Evolutionary conservation across 2,797 vertebrate species (phyloP).

Genomic region (Varecia variegata): DNA sequence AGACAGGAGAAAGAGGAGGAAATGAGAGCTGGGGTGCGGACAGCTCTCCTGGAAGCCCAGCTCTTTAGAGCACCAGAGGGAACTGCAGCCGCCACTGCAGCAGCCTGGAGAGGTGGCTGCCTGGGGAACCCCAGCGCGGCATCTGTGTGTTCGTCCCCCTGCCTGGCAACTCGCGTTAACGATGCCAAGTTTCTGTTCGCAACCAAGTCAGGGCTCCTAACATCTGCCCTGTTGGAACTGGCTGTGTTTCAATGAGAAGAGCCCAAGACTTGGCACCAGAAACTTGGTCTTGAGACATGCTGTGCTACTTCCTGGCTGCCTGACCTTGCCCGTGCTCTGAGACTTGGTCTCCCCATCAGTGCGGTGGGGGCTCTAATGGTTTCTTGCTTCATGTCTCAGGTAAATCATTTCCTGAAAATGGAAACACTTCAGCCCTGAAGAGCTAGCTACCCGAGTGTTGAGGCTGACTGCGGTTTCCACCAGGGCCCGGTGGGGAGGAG

Average conservation of each 20-base stretch:
- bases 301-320: neutral
- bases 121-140: neutral
- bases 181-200: neutral
- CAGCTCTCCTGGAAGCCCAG: neutral
- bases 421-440: neutral
- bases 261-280: neutral
- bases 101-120: neutral
- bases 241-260: neutral
- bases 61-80: neutral
- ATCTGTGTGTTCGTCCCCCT: neutral
- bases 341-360: neutral
- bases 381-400: neutral
- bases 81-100: constrained; percentile 44
- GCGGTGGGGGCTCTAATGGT: neutral
- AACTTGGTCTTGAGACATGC: neutral
- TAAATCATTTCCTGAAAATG: neutral
- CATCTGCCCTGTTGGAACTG: neutral
- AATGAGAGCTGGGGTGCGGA: neutral
- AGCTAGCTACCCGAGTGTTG: neutral
- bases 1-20: neutral
- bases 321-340: constrained; percentile 50
- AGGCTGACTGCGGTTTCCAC: neutral
- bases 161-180: neutral
- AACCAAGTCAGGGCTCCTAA: neutral
- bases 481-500: neutral